A percentile compares a stretch with the other conserved stretches of the same genome.
Evolutionary conservation across 2,113 vertebrate genomes (phyloP).

Genomic region (Choloepus hoffmanni): DNA sequence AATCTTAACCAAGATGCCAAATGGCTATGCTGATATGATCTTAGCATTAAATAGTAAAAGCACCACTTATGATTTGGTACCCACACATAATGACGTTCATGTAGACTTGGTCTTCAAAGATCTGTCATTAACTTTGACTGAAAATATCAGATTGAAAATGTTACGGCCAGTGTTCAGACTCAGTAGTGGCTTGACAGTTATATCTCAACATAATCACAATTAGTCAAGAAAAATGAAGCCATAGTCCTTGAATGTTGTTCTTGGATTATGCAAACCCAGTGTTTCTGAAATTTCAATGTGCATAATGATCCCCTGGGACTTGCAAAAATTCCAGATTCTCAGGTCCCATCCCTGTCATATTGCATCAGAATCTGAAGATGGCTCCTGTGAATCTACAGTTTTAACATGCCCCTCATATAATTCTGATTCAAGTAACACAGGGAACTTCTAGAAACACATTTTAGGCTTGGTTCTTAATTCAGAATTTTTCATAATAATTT

Average conservation of each 20-base stretch:
- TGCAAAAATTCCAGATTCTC: not conserved
- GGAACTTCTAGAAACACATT: not conserved
- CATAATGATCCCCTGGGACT: rapidly evolving
- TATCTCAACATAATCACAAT: not conserved
- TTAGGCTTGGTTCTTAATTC: not conserved
- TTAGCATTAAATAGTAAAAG: not conserved
- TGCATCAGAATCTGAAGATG: not conserved
- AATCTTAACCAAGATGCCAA: not conserved
- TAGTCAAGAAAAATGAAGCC: not conserved
- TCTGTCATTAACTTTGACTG: not conserved
- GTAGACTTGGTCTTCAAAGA: not conserved
- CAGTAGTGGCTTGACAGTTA: not conserved
- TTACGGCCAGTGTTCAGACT: not conserved
- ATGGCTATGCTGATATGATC: not conserved
- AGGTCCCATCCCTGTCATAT: not conserved
- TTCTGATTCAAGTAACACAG: not conserved
- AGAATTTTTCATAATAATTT: not conserved
- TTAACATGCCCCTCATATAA: not conserved
- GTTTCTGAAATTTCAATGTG: not conserved
- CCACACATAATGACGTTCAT: not conserved
- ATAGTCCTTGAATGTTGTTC: not conserved
- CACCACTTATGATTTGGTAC: not conserved
- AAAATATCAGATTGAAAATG: not conserved
- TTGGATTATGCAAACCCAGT: not conserved
- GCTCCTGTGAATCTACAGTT: not conserved